Evolutionary conservation across 37 sponge, comb jelly and placozoan genomes (phyloP).

Genomic region (Lycopodina hypogea): DNA sequence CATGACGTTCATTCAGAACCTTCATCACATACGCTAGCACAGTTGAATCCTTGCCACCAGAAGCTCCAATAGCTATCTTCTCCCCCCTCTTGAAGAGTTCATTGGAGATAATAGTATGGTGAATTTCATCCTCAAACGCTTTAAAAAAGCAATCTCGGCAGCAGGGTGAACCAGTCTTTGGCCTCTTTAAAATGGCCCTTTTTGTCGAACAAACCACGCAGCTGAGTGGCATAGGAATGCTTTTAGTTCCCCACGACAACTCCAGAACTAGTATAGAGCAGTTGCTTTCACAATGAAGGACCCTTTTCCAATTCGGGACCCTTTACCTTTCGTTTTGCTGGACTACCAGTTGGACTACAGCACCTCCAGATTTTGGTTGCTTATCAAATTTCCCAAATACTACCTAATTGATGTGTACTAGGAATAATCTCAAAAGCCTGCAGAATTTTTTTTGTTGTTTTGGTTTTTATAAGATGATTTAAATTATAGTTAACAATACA

Average conservation of each 20-base stretch:
- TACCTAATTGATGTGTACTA: too few species aligned
- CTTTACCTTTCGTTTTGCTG: too few species aligned
- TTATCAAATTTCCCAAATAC: too few species aligned
- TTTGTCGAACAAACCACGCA: conserved; percentile 64
- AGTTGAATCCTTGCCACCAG: conserved; percentile 98
- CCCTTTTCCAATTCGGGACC: too few species aligned
- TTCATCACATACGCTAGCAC: conserved; percentile 94
- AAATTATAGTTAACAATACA: too few species aligned
- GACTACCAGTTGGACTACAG: too few species aligned
- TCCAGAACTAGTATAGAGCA: background rate
- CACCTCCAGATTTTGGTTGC: too few species aligned
- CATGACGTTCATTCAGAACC: conserved; percentile 83
- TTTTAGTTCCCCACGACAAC: conserved; percentile 8
- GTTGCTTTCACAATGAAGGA: background rate
- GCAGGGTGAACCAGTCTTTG: conserved; percentile 88
- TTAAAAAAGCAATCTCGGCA: conserved; percentile 90
- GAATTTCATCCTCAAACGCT: conserved; percentile 88
- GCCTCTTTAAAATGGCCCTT: conserved; percentile 79
- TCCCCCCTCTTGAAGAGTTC: conserved; percentile 82
- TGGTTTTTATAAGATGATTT: too few species aligned
- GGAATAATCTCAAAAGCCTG: too few species aligned
- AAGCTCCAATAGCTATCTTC: conserved; percentile 85
- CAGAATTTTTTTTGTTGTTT: too few species aligned
- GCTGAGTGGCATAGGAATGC: conserved; percentile 52
- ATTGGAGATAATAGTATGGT: conserved; percentile 77